Evolutionary conservation across 1,140 invertebrate species (phyloP).

Genomic region (Leptinotarsa lineolata): DNA sequence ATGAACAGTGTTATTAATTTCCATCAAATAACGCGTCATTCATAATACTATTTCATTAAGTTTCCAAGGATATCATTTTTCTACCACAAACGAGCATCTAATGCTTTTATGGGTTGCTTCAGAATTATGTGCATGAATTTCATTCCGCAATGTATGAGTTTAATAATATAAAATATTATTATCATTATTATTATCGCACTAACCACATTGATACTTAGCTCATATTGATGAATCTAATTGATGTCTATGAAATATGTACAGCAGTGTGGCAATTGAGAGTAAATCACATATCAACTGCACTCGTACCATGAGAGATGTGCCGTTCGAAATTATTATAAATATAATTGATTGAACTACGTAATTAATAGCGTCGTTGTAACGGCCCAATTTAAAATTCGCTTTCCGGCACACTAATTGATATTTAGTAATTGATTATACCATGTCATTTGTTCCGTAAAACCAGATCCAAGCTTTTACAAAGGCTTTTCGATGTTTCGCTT

Average conservation of each 20-base stretch:
- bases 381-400: slow-evolving; percentile 27
- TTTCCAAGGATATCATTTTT: no score
- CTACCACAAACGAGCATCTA: no score
- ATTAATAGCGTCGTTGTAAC: slow-evolving; percentile 24
- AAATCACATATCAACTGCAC: slow-evolving; percentile 27
- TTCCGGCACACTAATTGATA: slow-evolving; percentile 25
- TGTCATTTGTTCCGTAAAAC: slow-evolving; percentile 28
- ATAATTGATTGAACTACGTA: slow-evolving; percentile 26
- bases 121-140: no score
- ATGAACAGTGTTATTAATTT: no score
- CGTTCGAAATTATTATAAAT: slow-evolving; percentile 29
- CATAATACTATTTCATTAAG: no score
- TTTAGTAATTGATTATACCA: slow-evolving; percentile 28
- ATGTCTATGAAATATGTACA: slow-evolving; percentile 9
- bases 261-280: slow-evolving; percentile 15
- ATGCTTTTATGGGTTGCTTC: no score
- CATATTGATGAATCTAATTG: background rate
- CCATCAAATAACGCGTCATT: no score
- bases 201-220: background rate
- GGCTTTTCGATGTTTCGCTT: slow-evolving; percentile 14
- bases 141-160: no score
- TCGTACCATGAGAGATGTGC: background rate
- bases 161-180: background rate
- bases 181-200: background rate
- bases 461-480: slow-evolving; percentile 21